Evolutionary conservation across 2,113 vertebrate genomes (phyloP), one percentile per base, ranked within the genome.

Genomic region (Clarias magur): DNA sequence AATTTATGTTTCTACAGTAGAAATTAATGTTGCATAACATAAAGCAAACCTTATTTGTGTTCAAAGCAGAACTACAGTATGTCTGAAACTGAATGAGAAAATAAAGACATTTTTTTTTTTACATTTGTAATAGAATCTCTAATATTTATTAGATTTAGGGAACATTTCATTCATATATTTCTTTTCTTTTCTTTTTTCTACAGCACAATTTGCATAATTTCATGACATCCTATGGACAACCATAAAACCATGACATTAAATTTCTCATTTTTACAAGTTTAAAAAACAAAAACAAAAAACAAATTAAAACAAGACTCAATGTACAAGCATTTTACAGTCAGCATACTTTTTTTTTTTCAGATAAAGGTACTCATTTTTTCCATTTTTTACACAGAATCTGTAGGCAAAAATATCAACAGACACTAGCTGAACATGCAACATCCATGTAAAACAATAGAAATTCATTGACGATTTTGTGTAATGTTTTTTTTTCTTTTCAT

Each of bases 191-290:
- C n/a, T 89, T 93, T 91, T 87, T 90, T 97, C 95, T 97, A 98
- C 95, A 97, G 95, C 97, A 99, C 97, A 95, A 93, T 97, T 97
- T 98, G 97, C 96, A 97, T 98, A 97, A 96, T 97, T 94, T 96
- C 95, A 96, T 96, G 97, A 99, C 96, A 96, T 96, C 95, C 95
- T 97, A 97, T 97, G 94, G 97, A 98, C 96, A 96, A 96, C 94
- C 97, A 99, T 97, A 97, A 97, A 98, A 98, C 95, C 96, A 97
- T 96, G 95, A 97, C 96, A 95, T 95, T 94, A 92, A 86, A 93
- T 94, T 94, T 91, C 88, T 93, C 88, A 90, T 93, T 94, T 98
- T 98, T 93, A 93, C 75, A 79, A 79, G 53, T 79, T 48, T 48
- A 48, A 48, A 48, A 48, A 48, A 48, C 48, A 48, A 48, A 48